phyloP scores from a whole-genome alignment of 2,113 vertebrate genomes.

The Formicarius rufipectus region DNA sequence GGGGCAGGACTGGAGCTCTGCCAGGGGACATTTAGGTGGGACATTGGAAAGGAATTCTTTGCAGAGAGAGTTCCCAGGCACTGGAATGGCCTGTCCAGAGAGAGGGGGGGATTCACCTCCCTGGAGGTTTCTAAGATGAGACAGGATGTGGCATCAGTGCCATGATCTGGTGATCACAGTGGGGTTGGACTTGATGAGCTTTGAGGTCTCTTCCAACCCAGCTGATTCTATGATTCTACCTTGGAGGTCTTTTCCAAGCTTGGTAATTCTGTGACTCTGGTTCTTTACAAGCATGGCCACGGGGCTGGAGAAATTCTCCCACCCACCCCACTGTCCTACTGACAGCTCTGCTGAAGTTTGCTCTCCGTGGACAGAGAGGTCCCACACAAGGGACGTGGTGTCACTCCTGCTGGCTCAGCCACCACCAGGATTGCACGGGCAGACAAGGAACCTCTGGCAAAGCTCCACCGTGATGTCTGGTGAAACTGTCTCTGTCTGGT shows the following conservation, averaged over 20 bases:
- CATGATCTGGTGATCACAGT: too few species aligned
- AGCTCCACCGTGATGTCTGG: neutral
- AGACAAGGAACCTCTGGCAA: neutral
- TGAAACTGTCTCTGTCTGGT: neutral
- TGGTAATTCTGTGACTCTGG: neutral
- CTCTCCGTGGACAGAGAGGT: neutral
- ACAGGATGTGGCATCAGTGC: too few species aligned
- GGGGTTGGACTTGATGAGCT: too few species aligned
- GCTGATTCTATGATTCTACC: too few species aligned
- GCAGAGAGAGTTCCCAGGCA: too few species aligned
- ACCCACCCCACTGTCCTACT: neutral
- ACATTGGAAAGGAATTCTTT: too few species aligned
- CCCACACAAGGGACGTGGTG: neutral
- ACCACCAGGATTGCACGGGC: neutral
- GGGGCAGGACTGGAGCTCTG: too few species aligned
- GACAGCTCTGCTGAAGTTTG: neutral
- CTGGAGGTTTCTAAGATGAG: too few species aligned
- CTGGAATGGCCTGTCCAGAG: too few species aligned
- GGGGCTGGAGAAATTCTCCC: neutral
- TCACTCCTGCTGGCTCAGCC: neutral
- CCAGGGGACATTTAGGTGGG: too few species aligned
- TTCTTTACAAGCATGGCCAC: neutral
- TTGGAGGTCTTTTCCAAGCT: neutral
- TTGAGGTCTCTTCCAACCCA: too few species aligned
- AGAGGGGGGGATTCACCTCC: too few species aligned